Conservation (phyloP, 2,888 invertebrate species). For the Alcis repandata region DNA sequence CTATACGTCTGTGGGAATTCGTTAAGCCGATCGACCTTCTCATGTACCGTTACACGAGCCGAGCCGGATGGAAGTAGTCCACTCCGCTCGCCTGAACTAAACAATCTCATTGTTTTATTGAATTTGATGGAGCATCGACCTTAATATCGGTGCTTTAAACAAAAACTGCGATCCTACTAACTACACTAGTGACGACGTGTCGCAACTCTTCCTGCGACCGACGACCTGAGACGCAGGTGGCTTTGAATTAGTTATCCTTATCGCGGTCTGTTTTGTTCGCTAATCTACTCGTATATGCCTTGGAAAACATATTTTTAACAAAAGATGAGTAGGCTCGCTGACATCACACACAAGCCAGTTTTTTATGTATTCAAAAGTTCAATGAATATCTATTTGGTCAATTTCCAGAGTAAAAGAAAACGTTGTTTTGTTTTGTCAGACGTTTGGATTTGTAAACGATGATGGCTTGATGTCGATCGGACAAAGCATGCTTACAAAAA, state of each 20-base stretch:
- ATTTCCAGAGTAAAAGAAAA: background rate
- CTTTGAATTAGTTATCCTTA: constrained; percentile 3
- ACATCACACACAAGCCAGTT: constrained; percentile 14
- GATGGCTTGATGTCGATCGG: too few species aligned
- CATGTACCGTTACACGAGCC: constrained; percentile 42
- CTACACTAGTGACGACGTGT: constrained; percentile 8
- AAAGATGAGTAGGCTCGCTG: constrained; percentile 23
- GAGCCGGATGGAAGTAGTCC: constrained; percentile 35
- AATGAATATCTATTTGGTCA: background rate
- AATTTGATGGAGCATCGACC: constrained; percentile 41
- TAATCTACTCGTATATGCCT: constrained; percentile 30
- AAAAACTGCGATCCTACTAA: constrained; percentile 16
- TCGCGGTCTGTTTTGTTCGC: constrained; percentile 37
- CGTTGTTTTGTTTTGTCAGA: background rate
- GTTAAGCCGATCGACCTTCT: constrained; percentile 12
- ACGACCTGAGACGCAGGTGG: constrained; percentile 13
- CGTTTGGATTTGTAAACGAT: too few species aligned
- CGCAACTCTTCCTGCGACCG: constrained; percentile 19
- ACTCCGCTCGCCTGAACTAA: constrained; percentile 27
- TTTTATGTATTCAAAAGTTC: constrained; percentile 14
- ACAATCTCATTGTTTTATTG: constrained; percentile 46
- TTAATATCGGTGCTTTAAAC: constrained; percentile 30
- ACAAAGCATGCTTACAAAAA: too few species aligned
- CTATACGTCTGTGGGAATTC: constrained; percentile 1
- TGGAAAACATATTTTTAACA: constrained; percentile 27